Evolutionary conservation across 1,140 invertebrate species (phyloP).

Genomic region (Charaxes varanes): DNA sequence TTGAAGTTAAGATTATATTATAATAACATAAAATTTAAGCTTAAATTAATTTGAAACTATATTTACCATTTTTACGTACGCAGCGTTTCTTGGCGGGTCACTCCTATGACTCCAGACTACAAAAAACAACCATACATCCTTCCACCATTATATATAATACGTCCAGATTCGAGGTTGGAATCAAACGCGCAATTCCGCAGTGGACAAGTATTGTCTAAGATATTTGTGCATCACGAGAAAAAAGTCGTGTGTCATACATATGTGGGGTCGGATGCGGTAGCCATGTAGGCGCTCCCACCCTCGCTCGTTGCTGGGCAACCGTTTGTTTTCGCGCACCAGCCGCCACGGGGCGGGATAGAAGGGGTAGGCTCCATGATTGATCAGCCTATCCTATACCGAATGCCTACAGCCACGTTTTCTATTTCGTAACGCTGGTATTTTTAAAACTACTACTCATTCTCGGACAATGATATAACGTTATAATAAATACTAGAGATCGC

Average conservation of each 20-base stretch:
- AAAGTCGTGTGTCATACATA: constrained; percentile 42
- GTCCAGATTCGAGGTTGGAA: too few relatives aligned
- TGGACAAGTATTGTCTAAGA: neutral
- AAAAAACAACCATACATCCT: too few relatives aligned
- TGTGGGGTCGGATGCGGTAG: constrained; percentile 45
- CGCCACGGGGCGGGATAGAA: constrained; percentile 63
- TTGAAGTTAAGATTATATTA: too few relatives aligned
- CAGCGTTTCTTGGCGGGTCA: too few relatives aligned
- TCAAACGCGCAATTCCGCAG: too few relatives aligned
- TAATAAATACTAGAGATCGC: too few relatives aligned
- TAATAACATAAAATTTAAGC: too few relatives aligned
- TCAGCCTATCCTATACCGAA: constrained; percentile 66
- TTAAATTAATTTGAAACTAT: too few relatives aligned
- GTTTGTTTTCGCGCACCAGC: constrained; percentile 63
- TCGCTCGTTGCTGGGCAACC: constrained; percentile 55
- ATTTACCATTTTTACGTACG: too few relatives aligned
- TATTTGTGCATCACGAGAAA: constrained; percentile 22
- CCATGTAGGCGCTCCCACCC: constrained; percentile 48
- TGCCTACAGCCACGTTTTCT: constrained; percentile 54
- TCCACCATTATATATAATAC: too few relatives aligned
- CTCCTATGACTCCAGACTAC: too few relatives aligned
- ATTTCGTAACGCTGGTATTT: constrained; percentile 32
- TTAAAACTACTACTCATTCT: constrained; percentile 14
- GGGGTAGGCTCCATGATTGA: constrained; percentile 70
- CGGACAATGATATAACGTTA: too few relatives aligned